Base-by-base conservation (phyloP, 2,888 invertebrate species). In the Eudasyphora cyanicolor region DNA sequence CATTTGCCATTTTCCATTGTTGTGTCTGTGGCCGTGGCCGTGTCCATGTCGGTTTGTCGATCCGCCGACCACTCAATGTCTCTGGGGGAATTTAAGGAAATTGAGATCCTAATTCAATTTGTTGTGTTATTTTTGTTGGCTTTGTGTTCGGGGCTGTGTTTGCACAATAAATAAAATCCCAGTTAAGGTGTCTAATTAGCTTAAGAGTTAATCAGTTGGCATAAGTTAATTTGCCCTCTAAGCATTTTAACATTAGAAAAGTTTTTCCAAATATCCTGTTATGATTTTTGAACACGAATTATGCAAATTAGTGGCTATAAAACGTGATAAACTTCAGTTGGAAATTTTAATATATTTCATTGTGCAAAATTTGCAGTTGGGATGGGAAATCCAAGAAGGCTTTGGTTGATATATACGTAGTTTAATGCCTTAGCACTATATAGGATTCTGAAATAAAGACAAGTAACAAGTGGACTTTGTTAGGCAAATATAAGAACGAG, bases 71-170 rank as follows among this genome's bases (percentile, higher is more conserved):
- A 35, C 51, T 62, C 27, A 21, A 62, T 51, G 32, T 21, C 82
- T 35, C n/a, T 70, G 38, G 10, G 80, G 80, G 77, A 80, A 67
- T 71, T 75, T 75, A 42, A 54, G 35, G 70, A 62, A 70, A 64
- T 29, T 45, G 21, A 75, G 54, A 64, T 77, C 69, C 42, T 74
- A 77, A 80, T 80, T 77, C 80, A 77, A 70, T 83, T 80, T 77
- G 74, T 70, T 77, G 74, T 77, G n/a, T n/a, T n/a, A n/a, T n/a
- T n/a, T n/a, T n/a, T n/a, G n/a, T n/a, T n/a, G n/a, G n/a, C n/a
- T n/a, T n/a, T n/a, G n/a, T n/a, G n/a, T n/a, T n/a, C n/a, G n/a
- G n/a, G n/a, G n/a, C n/a, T n/a, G n/a, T n/a, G n/a, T n/a, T n/a
- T 79, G 79, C 4, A 62, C 35, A 64, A 67, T 42, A 67, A 67